Conservation (phyloP, 2,888 invertebrate species). For the Drosophila kuntzei region DNA sequence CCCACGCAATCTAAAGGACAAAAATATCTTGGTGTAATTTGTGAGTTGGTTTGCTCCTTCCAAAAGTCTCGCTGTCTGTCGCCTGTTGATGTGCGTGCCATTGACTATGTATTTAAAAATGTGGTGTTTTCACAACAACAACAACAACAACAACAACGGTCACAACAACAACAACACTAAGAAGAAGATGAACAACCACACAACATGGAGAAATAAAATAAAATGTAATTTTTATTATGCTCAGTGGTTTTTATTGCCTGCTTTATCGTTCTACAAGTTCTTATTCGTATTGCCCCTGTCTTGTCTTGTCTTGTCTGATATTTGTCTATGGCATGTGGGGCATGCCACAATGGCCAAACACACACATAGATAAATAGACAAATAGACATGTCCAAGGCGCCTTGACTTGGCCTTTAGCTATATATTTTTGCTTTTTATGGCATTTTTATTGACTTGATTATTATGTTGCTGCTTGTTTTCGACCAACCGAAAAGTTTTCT, state of each 20-base stretch:
- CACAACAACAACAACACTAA: not conserved
- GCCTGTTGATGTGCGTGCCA: conserved; percentile 70
- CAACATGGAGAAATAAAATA: conserved; percentile 71
- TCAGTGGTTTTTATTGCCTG: conserved; percentile 80
- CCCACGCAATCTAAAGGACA: conserved; percentile 70
- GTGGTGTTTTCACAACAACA: conserved; percentile 44
- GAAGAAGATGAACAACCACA: conserved; percentile 16
- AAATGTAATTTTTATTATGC: conserved; percentile 81
- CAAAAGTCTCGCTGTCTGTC: conserved; percentile 10
- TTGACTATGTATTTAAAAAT: conserved; percentile 70
- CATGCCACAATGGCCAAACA: conserved; percentile 67
- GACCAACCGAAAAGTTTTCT: conserved; percentile 58
- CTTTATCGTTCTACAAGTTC: conserved; percentile 79
- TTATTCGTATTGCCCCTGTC: conserved; percentile 50
- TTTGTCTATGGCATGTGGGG: conserved; percentile 68
- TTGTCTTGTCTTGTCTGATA: conserved; percentile 72
- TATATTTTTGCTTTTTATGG: conserved; percentile 72
- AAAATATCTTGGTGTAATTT: conserved; percentile 72
- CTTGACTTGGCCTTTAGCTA: conserved; percentile 58
- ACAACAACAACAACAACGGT: conserved; percentile 27
- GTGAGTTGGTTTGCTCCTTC: conserved; percentile 18
- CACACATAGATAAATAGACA: conserved; percentile 45
- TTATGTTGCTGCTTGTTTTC: conserved; percentile 79
- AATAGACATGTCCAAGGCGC: conserved; percentile 59
- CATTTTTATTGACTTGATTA: conserved; percentile 82